Percentiles rank a stretch among this genome's conserved stretches.
Evolutionary conservation across 1,140 invertebrate species (phyloP).

Genomic region (Acromyrmex charruanus): DNA sequence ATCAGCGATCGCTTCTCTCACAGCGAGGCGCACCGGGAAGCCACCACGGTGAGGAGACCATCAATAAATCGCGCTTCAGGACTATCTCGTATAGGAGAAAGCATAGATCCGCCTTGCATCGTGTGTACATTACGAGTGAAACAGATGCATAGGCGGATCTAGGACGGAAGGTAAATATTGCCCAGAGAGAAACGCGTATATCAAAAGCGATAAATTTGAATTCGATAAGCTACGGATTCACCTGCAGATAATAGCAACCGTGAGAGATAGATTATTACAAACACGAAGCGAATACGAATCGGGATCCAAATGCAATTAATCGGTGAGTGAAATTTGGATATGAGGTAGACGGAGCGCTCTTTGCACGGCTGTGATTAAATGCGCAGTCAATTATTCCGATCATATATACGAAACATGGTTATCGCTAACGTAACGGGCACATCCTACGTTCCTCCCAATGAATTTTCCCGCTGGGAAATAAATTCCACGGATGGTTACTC

Average conservation of each 20-base stretch:
- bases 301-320: neutral
- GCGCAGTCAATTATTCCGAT: conserved; percentile 15
- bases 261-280: neutral
- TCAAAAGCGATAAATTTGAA: neutral
- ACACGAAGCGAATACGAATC: neutral
- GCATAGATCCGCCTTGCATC: neutral
- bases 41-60: neutral
- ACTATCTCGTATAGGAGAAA: neutral
- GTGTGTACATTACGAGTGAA: neutral
- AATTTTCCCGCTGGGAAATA: neutral
- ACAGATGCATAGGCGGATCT: neutral
- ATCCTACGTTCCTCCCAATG: neutral
- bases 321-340: neutral
- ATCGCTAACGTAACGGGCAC: neutral
- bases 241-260: neutral
- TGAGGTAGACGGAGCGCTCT: neutral
- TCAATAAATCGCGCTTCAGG: conserved; percentile 44
- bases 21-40: conserved; percentile 2
- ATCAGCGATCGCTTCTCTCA: conserved; percentile 16
- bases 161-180: neutral
- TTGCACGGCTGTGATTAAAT: neutral
- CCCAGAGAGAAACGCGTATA: neutral
- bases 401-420: neutral
- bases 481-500: neutral
- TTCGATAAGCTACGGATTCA: neutral